Evolutionary conservation across 1,140 invertebrate genomes (phyloP), one percentile per base, ranked within the genome.

Genomic region (Atta cephalotes): DNA sequence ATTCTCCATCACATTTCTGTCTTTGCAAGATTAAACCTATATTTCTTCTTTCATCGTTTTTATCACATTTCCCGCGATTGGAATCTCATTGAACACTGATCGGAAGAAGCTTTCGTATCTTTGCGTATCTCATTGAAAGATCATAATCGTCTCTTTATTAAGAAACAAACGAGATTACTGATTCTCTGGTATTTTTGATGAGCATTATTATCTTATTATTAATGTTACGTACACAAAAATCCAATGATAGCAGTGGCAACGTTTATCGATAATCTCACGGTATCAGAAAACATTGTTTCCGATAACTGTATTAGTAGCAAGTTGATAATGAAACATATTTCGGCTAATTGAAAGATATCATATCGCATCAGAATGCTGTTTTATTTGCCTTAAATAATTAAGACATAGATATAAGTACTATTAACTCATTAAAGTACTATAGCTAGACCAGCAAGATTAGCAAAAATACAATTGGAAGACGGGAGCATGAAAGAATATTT

Each of bases 1-100:
- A 39, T 72, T 60, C n/a, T 51, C 51, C 31, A 28, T 28, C 49
- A 70, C 5, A 56, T 70, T 81, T 70, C 21, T 35, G 78, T 81
- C 31, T 70, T 82, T 18, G 79, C 35, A n/a, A 74, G 25, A 82
- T 82, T 82, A 39, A 82, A 21, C 45, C n/a, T 71, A 35, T 65
- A 81, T 72, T 82, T 25, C 18, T 5, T 31, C 66, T 65, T 31
- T 31, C 25, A 18, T 18, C 65, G 31, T 49, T 79, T 68, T 39
- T 21, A 82, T 60, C 80, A 82, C 72, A 49, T 82, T 82, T 74
- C 62, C 39, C 39, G 4, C 68, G 3, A 82, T 82, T 74, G 68
- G 53, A 82, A 82, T 82, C 35, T 82, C 68, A 58, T 49, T 21
- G 39, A 74, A 60, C 6, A 31, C 25, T 39, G 39, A 82, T 82